Conservation (phyloP, 2,113 vertebrate genomes). For the Hippocampus comes region DNA sequence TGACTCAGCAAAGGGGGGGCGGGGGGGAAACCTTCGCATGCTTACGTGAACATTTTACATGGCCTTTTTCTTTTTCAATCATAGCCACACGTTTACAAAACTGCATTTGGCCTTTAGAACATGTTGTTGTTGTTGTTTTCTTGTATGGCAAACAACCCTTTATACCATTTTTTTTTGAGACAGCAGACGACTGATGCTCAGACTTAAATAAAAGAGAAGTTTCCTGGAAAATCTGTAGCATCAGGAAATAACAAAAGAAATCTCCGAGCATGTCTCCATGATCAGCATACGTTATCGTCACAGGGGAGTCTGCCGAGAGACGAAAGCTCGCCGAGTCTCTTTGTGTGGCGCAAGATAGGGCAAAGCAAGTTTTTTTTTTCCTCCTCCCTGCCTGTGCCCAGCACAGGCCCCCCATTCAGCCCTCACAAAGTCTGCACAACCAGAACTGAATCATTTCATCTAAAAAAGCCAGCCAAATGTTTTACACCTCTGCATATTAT, state of each 20-base stretch:
- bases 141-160: slow-evolving; percentile 19
- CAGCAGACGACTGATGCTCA: slow-evolving; percentile 50
- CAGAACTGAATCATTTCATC: slow-evolving; percentile 67
- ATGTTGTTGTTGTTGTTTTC: slow-evolving; percentile 1
- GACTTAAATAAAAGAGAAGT: slow-evolving; percentile 48
- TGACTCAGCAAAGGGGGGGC: not conserved
- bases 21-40: not conserved
- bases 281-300: slow-evolving; percentile 64
- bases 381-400: slow-evolving; percentile 49
- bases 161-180: slow-evolving; percentile 27
- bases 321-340: slow-evolving; percentile 52
- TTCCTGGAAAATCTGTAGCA: slow-evolving; percentile 58
- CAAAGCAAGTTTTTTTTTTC: slow-evolving; percentile 70
- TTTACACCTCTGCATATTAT: slow-evolving; percentile 73
- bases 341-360: slow-evolving; percentile 67
- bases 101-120: not conserved
- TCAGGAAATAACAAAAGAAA: slow-evolving; percentile 68
- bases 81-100: not conserved
- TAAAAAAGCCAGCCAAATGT: slow-evolving; percentile 74
- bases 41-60: not conserved
- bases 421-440: slow-evolving; percentile 53
- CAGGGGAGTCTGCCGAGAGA: slow-evolving; percentile 50
- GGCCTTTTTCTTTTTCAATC: slow-evolving; percentile 9
- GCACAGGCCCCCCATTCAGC: slow-evolving; percentile 50
- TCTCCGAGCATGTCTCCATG: slow-evolving; percentile 67